These are phyloP conservation scores for Sebastiscus tertius DNA, from an alignment of 2,797 vertebrate species.

Conservation along the genomic window DNA sequence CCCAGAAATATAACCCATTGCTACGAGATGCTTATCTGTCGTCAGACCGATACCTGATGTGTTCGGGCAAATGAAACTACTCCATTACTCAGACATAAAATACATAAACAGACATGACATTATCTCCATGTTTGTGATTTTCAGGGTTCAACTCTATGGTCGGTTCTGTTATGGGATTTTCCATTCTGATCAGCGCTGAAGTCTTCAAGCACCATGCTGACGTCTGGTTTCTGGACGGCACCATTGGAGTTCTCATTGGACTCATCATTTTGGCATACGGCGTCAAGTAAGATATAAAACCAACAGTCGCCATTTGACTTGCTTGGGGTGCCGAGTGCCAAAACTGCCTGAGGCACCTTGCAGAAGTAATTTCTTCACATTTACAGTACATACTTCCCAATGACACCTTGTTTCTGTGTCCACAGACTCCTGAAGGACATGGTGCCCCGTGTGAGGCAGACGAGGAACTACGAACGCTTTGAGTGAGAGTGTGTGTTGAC, in stretches of 20 bases:
- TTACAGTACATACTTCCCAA: neutral
- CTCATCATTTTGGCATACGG: conserved; percentile 96
- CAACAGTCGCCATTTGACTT: neutral
- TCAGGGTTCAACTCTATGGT: conserved; percentile 98
- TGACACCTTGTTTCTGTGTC: conserved; percentile 31
- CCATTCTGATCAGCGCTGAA: conserved; percentile 95
- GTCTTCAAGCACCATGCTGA: conserved; percentile 91
- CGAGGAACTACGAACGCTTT: conserved; percentile 95
- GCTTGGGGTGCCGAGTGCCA: neutral
- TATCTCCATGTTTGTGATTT: conserved; percentile 16
- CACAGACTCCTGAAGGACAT: conserved; percentile 93
- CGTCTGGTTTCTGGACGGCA: conserved; percentile 96
- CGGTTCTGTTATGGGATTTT: conserved; percentile 96
- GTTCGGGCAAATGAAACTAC: neutral
- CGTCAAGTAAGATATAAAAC: conserved; percentile 86
- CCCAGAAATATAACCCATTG: too few relatives aligned
- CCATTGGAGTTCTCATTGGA: conserved; percentile 93
- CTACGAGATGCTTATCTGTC: too few relatives aligned
- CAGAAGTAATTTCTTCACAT: neutral
- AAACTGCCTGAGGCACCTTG: neutral
- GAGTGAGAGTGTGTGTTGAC: conserved; percentile 82
- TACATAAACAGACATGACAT: neutral
- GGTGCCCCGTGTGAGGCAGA: conserved; percentile 93
- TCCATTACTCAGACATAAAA: neutral
- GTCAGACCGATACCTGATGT: too few relatives aligned